Evolutionary conservation across 2,888 invertebrate genomes (phyloP).

Genomic region (Sisyra nigra): DNA sequence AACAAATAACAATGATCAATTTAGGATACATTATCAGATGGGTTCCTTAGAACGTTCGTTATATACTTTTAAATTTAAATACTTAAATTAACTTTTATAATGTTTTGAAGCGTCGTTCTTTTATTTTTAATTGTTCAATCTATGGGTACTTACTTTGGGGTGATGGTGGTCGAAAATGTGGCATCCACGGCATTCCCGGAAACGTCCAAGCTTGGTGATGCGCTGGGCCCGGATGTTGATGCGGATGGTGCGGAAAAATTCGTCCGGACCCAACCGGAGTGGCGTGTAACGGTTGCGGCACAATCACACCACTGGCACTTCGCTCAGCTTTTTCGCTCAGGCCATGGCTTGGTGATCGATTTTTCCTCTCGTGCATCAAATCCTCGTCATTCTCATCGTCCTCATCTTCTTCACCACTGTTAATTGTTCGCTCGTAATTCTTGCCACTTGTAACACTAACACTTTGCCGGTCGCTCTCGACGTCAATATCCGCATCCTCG

Average conservation of each 20-base stretch:
- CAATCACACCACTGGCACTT: conserved; percentile 32
- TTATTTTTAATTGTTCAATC: not conserved
- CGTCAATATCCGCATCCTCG: conserved; percentile 7
- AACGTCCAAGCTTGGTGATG: conserved; percentile 41
- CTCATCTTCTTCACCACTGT: conserved; percentile 12
- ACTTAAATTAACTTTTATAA: too few relatives aligned
- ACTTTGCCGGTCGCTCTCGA: conserved; percentile 12
- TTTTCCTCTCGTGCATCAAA: conserved; percentile 10
- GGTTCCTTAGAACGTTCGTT: too few relatives aligned
- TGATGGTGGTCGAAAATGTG: conserved; percentile 40
- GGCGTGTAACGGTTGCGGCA: conserved; percentile 48
- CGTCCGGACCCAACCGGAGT: conserved; percentile 34
- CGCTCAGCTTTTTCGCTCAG: conserved; percentile 8
- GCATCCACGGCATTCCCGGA: conserved; percentile 49
- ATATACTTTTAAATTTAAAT: too few relatives aligned
- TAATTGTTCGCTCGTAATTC: too few relatives aligned
- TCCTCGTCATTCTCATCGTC: conserved; percentile 28
- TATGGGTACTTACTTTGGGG: conserved; percentile 36
- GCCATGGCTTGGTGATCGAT: conserved; percentile 1
- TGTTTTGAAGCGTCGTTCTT: too few relatives aligned
- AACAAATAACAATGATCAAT: too few relatives aligned
- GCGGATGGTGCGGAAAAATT: conserved; percentile 6
- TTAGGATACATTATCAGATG: too few relatives aligned
- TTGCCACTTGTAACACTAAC: conserved; percentile 4
- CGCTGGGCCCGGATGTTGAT: conserved; percentile 26